Percentiles rank a stretch among this genome's conserved stretches.
Evolutionary conservation across 2,888 invertebrate species (phyloP).

Genomic region (Idaea biselata): DNA sequence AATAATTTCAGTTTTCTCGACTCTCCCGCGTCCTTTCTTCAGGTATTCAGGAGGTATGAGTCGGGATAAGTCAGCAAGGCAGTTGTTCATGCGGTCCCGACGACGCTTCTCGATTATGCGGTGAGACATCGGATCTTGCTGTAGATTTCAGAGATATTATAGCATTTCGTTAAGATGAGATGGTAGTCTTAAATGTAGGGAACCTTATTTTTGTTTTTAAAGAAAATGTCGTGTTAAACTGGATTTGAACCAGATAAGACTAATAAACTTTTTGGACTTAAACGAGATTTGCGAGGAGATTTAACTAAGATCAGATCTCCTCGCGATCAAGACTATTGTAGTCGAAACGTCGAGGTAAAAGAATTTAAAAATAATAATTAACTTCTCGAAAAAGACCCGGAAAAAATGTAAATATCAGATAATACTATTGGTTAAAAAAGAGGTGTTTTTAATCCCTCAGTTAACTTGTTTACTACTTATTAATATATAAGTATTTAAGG

Average conservation of each 20-base stretch:
- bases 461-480: too few species aligned
- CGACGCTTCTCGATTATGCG: constrained; percentile 97
- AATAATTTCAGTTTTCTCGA: constrained; percentile 98
- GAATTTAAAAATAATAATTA: too few species aligned
- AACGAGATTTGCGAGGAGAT: too few species aligned
- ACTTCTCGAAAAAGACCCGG: too few species aligned
- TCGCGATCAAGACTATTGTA: too few species aligned
- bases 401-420: too few species aligned
- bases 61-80: constrained; percentile 94
- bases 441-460: too few species aligned
- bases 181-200: background rate
- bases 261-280: background rate
- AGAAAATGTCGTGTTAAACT: background rate
- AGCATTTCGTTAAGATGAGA: constrained; percentile 3
- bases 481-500: too few species aligned
- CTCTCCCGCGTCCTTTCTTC: constrained; percentile 96
- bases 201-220: background rate
- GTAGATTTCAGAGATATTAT: constrained; percentile 34
- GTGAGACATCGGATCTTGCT: constrained; percentile 98
- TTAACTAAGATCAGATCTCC: too few species aligned
- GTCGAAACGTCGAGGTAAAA: too few species aligned
- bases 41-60: constrained; percentile 96
- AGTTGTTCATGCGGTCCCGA: constrained; percentile 98
- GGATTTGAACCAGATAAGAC: background rate
- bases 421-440: too few species aligned